A percentile compares a stretch with the other conserved stretches of the same genome.
These are phyloP conservation scores for Ferrisia virgata DNA, from an alignment of 2,888 invertebrate species.

Conservation along the genomic window DNA sequence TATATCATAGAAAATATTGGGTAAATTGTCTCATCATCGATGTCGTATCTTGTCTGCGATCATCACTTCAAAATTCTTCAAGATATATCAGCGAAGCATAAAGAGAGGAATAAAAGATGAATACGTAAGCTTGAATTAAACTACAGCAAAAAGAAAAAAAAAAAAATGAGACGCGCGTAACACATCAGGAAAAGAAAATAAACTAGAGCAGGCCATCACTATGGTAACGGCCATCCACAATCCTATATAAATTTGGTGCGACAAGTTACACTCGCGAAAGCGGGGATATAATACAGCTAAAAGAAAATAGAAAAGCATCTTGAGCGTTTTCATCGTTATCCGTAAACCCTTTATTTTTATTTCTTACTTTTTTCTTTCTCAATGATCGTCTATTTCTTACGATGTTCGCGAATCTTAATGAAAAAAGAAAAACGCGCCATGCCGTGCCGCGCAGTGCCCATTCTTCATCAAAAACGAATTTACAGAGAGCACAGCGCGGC, in stretches of 20 bases:
- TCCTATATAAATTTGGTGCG: constrained; percentile 43
- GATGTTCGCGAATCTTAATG: constrained; percentile 11
- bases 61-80: not conserved
- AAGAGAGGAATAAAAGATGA: constrained; percentile 8
- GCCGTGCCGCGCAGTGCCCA: too few species aligned
- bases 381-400: not conserved
- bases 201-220: constrained; percentile 43
- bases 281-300: constrained; percentile 13
- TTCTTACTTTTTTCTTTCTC: not conserved
- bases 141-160: constrained; percentile 10
- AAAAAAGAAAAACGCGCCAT: not conserved
- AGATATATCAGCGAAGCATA: not conserved
- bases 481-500: not conserved
- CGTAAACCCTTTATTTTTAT: constrained; percentile 19
- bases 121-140: not conserved
- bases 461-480: not conserved
- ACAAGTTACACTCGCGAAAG: constrained; percentile 27
- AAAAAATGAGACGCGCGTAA: constrained; percentile 41
- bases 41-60: not conserved
- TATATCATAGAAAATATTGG: not conserved
- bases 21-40: not conserved
- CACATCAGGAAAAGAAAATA: constrained; percentile 38
- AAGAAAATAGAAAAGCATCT: constrained; percentile 37
- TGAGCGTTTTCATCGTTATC: constrained; percentile 14
- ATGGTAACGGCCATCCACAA: constrained; percentile 44